phyloP scores from a whole-genome alignment of 2,888 invertebrate species.

The Lithodes maja region DNA sequence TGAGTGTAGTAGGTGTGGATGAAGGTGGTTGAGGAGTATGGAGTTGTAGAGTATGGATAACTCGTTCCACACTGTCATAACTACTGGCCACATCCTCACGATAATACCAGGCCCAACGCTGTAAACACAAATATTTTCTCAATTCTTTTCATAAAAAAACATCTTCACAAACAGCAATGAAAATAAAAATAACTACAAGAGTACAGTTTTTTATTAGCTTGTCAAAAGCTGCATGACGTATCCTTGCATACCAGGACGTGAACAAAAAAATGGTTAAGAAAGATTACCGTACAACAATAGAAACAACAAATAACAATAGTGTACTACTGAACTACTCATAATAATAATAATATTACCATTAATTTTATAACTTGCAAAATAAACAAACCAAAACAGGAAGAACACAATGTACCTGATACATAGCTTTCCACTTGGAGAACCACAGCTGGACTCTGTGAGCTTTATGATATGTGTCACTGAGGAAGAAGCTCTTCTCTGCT shows the following conservation, averaged over 20 bases:
- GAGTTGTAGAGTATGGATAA: neutral
- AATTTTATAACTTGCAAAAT: too few relatives aligned
- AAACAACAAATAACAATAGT: too few relatives aligned
- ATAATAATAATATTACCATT: too few relatives aligned
- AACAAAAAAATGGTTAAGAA: too few relatives aligned
- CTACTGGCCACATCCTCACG: constrained; percentile 11
- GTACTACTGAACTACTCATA: too few relatives aligned
- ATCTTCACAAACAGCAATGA: neutral
- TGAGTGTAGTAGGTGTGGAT: neutral
- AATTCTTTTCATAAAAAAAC: neutral
- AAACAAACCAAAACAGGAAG: too few relatives aligned
- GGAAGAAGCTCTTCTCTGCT: constrained; percentile 23
- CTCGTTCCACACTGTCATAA: constrained; percentile 2
- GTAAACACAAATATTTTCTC: neutral
- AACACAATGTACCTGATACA: too few relatives aligned
- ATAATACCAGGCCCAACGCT: constrained; percentile 24
- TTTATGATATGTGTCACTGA: constrained; percentile 14
- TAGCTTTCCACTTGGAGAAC: neutral
- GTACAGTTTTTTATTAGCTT: too few relatives aligned
- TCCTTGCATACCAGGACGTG: too few relatives aligned
- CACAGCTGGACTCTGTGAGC: neutral
- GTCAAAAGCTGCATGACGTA: too few relatives aligned
- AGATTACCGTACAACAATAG: too few relatives aligned
- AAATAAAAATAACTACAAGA: neutral
- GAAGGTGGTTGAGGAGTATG: neutral